Evolutionary conservation across 2,888 invertebrate species (phyloP), one percentile per base, ranked within the genome.

Genomic region (Drosophila lacicola): DNA sequence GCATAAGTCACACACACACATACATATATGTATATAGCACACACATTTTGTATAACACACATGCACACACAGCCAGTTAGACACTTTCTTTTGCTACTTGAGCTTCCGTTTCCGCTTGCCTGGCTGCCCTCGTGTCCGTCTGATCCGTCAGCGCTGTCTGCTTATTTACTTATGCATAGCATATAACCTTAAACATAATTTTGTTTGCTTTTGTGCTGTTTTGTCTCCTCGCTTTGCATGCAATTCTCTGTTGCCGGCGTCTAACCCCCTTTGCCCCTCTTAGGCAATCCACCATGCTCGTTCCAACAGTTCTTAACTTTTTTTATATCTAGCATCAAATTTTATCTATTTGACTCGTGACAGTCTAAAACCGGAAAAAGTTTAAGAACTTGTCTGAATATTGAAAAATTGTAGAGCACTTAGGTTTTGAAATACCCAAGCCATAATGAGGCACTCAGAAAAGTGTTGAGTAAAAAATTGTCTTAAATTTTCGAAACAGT

Each of bases 111-210:
- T 85, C 84, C 84, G 79, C 74, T 74, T 80, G 78, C 65, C 61
- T 77, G 71, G 49, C 46, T 71, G 66, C 36, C 58, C 61, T 33
- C 53, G 33, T 41, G 71, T 70, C 70, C 34, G 66, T 70, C 74
- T 14, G 69, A 56, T 61, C 66, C 60, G 70, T 74, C 82, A 63
- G 66, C 67, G 70, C 54, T 39, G 72, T 70, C 70, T 73, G 76
- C 76, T 87, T 84, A 87, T 84, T 85, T 85, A 87, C 85, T 82
- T 84, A 85, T 85, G 82, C 84, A 85, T 82, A 73, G 88, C 84
- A 82, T 87, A 87, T 84, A 85, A 84, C 85, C 87, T 85, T 82
- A 82, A 85, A 87, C 87, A 85, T 85, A 85, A 85, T 85, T 85
- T 87, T 80, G 84, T 85, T 85, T 85, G 84, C 87, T 73, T 81